Base-by-base conservation (phyloP, 2,113 vertebrate genomes). In the Chloropsis hardwickii region DNA sequence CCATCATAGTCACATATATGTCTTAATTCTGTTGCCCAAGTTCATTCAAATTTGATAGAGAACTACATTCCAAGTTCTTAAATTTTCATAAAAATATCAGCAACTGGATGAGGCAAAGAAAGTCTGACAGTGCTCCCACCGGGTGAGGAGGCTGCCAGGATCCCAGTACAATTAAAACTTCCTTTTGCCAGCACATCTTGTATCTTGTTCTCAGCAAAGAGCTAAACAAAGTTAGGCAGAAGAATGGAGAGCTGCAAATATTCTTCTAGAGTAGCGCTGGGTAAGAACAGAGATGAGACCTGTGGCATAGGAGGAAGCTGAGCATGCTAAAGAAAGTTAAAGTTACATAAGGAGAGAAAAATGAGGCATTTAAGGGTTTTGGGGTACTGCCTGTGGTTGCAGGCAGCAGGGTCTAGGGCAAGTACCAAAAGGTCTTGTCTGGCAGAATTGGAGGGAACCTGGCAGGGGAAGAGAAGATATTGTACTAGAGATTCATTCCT, bases 381-480 rank as follows among this genome's bases (percentile, higher is more conserved):
- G 27, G 19, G 44, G 11, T 29, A 14, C 14, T 72, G 31, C 27
- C n/a, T 61, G 17, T 67, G 35, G 37, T 14, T 62, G 42, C 48
- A 69, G 60, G 33, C 42, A 74, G 28, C 28, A 45, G 47, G 25
- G 11, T 16, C 23, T 44, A 1, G 20, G 54, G 24, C 47, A 40
- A 4, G 6, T n/a, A 54, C 24, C 35, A 48, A 42, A 72, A 20
- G 12, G 11, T 40, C 12, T 33, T 51, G 11, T 73, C 28, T 0
- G 0, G 42, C 10, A n/a, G 14, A 23, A 15, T 5, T 56, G 53
- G n/a, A 45, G 4, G 4, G 10, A 61, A 16, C 1, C 9, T 48
- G 21, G 18, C 42, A 73, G 20, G 11, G 23, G 23, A 37, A 67
- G 31, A 27, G 31, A 23, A 51, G 14, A 31, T n/a, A 20, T 17